Evolutionary conservation across 2,113 vertebrate species (phyloP).

Genomic region (Pipra filicauda): DNA sequence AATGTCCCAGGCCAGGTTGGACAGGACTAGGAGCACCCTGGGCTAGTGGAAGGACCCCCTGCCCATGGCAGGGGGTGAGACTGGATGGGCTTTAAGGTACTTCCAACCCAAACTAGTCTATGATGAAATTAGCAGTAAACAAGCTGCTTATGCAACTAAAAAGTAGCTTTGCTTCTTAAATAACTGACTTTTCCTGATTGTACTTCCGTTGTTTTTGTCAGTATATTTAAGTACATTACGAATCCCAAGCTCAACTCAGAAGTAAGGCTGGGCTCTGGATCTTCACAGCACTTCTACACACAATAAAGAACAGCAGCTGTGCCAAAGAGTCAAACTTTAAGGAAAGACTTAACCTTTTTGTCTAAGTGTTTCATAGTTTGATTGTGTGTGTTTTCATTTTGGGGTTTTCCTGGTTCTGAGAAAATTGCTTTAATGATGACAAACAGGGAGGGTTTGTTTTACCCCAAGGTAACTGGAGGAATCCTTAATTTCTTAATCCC

Average conservation of each 20-base stretch:
- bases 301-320: background rate
- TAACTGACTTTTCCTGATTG: background rate
- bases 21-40: background rate
- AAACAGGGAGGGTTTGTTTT: background rate
- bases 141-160: background rate
- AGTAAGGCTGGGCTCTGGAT: background rate
- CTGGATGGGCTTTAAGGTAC: background rate
- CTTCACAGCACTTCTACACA: background rate
- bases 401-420: background rate
- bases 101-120: background rate
- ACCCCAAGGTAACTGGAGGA: background rate
- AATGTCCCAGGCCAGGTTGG: background rate
- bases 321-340: background rate
- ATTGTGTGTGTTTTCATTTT: background rate
- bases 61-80: background rate
- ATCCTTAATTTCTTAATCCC: background rate
- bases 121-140: background rate
- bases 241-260: background rate
- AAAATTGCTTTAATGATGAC: background rate
- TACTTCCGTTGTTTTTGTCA: background rate
- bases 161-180: background rate
- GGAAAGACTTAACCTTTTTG: background rate
- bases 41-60: background rate
- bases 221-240: background rate
- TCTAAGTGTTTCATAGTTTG: background rate